Evolutionary conservation across 2,888 invertebrate genomes (phyloP).

Genomic region (Troides oblongomaculatus): DNA sequence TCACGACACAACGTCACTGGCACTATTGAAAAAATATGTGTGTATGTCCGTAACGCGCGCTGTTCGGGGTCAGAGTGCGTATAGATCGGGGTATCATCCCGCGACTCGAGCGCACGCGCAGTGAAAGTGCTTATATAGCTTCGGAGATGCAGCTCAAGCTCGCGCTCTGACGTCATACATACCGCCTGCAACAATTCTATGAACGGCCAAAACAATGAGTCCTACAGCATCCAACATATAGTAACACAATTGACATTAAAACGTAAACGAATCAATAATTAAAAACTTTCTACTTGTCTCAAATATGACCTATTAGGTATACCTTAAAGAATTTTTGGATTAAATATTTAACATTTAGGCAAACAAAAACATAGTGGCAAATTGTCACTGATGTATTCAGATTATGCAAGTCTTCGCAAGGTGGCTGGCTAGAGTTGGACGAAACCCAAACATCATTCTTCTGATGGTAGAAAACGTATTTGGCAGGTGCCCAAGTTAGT

Average conservation of each 20-base stretch:
- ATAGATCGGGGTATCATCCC: slow-evolving; percentile 53
- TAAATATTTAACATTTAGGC: too few species aligned
- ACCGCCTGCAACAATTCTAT: slow-evolving; percentile 44
- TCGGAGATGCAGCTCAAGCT: slow-evolving; percentile 56
- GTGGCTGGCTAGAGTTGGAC: too few species aligned
- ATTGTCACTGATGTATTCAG: too few species aligned
- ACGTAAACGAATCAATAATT: too few species aligned
- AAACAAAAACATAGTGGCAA: too few species aligned
- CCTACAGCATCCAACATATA: slow-evolving; percentile 11
- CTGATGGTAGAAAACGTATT: too few species aligned
- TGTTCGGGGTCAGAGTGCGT: slow-evolving; percentile 70
- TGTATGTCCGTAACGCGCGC: slow-evolving; percentile 42
- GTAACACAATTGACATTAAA: background rate
- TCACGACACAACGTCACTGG: slow-evolving; percentile 65
- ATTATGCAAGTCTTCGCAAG: too few species aligned
- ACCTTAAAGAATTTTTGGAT: too few species aligned
- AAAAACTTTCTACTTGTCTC: too few species aligned
- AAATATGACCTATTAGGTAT: too few species aligned
- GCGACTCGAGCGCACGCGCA: slow-evolving; percentile 64
- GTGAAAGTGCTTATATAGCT: slow-evolving; percentile 79
- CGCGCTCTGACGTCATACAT: slow-evolving; percentile 51
- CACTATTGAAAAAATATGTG: slow-evolving; percentile 41
- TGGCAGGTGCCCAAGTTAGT: too few species aligned
- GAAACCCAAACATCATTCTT: too few species aligned
- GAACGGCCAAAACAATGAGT: slow-evolving; percentile 40